Conservation (phyloP, 2,113 vertebrate genomes). For the Callaeas wilsoni region DNA sequence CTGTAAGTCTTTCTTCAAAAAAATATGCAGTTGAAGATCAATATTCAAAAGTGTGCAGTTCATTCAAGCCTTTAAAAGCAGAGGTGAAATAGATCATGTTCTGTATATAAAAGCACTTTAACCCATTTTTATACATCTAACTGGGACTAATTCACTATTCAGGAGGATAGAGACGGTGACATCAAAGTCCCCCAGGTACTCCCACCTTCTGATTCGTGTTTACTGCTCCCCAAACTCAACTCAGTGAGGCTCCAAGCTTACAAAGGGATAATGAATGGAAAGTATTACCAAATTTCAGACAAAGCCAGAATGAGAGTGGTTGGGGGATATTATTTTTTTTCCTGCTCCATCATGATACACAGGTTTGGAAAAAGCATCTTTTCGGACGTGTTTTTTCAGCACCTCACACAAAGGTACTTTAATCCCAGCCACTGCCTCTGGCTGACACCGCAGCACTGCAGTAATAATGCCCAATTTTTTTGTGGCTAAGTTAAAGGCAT, state of each 20-base stretch:
- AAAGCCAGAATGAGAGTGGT: neutral
- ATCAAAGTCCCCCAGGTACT: neutral
- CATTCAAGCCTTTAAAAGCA: constrained; percentile 5
- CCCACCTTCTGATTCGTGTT: neutral
- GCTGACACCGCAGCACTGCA: neutral
- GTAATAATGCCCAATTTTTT: neutral
- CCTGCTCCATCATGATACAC: neutral
- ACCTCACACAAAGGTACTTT: neutral
- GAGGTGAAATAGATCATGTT: neutral
- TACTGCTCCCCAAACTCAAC: neutral
- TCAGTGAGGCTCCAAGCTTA: neutral
- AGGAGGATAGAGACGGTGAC: neutral
- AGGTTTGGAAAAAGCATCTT: neutral
- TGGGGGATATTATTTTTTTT: neutral
- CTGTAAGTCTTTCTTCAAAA: neutral
- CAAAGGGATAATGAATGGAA: neutral
- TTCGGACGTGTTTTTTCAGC: neutral
- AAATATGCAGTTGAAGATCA: neutral
- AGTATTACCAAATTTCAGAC: neutral
- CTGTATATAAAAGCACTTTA: neutral
- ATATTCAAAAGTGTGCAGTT: neutral
- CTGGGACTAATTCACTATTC: neutral
- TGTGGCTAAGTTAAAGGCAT: neutral
- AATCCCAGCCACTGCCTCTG: neutral
- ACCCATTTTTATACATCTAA: neutral